Evolutionary conservation across 2,797 vertebrate genomes (phyloP).

Genomic region (Semotilus atromaculatus): DNA sequence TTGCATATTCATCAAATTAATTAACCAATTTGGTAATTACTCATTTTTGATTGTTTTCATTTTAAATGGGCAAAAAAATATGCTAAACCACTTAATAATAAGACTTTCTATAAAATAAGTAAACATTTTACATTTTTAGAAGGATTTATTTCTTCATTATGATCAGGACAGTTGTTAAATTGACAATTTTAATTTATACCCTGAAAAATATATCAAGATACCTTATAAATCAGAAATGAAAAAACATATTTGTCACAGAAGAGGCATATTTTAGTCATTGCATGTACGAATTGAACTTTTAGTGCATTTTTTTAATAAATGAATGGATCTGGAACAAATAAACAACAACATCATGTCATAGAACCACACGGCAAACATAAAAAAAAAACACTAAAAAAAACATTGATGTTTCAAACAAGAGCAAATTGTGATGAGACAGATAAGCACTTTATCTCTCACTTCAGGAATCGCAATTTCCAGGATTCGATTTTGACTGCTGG

Average conservation of each 20-base stretch:
- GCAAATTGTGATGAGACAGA: slow-evolving; percentile 46
- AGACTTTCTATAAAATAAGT: too few species aligned
- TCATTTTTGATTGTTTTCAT: not conserved
- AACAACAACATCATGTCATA: not conserved
- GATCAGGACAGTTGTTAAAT: not conserved
- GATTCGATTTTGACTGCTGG: slow-evolving; percentile 50
- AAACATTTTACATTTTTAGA: too few species aligned
- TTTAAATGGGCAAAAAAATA: not conserved
- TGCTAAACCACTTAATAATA: not conserved
- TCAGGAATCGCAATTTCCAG: slow-evolving; percentile 34
- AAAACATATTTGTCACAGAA: not conserved
- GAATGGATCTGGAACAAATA: not conserved
- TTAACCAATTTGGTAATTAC: not conserved
- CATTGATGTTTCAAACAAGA: slow-evolving; percentile 51
- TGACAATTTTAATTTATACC: not conserved
- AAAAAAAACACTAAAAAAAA: not conserved
- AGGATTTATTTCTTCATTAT: not conserved
- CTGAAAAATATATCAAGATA: not conserved
- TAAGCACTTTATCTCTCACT: slow-evolving; percentile 42
- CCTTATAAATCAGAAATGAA: not conserved
- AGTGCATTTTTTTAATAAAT: not conserved
- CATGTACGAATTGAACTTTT: not conserved
- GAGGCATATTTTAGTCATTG: not conserved
- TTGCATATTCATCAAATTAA: not conserved
- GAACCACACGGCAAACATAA: not conserved